A percentile compares a stretch with the other conserved stretches of the same genome.
Evolutionary conservation across 2,113 vertebrate genomes (phyloP).

Genomic region (Callocephalon fimbriatum): DNA sequence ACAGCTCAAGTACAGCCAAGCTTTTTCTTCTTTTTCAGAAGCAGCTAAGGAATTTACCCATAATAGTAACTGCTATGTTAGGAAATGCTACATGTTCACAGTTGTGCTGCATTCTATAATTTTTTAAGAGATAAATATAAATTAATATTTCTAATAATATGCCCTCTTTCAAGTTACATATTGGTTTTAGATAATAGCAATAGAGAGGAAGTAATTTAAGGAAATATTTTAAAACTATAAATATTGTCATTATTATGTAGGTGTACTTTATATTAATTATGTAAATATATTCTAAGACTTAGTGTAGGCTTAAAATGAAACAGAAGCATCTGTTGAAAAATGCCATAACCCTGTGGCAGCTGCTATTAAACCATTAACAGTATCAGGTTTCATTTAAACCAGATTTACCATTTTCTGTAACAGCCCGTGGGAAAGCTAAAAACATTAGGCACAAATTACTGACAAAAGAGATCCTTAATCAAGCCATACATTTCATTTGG

Average conservation of each 20-base stretch:
- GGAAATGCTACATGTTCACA: neutral
- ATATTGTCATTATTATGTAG: constrained; percentile 45
- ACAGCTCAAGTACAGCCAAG: neutral
- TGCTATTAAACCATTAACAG: constrained; percentile 83
- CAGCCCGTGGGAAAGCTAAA: constrained; percentile 82
- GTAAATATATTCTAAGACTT: constrained; percentile 72
- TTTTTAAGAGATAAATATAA: neutral
- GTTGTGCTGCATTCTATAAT: neutral
- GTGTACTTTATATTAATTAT: constrained; percentile 70
- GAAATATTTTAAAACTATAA: constrained; percentile 42
- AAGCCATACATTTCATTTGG: constrained; percentile 81
- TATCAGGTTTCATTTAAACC: constrained; percentile 86
- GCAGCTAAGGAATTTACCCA: neutral
- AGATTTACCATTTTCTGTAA: constrained; percentile 84
- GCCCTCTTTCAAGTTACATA: neutral
- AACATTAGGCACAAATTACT: constrained; percentile 85
- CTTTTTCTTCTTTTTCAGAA: neutral
- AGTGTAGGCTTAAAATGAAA: constrained; percentile 75
- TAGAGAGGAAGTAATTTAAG: neutral
- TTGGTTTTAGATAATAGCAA: neutral
- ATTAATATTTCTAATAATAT: neutral
- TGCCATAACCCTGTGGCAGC: constrained; percentile 78
- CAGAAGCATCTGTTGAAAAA: constrained; percentile 81
- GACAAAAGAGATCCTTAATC: constrained; percentile 82
- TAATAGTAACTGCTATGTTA: neutral